Base-by-base conservation (phyloP, 2,113 vertebrate genomes). In the Lampris megalopsis region DNA sequence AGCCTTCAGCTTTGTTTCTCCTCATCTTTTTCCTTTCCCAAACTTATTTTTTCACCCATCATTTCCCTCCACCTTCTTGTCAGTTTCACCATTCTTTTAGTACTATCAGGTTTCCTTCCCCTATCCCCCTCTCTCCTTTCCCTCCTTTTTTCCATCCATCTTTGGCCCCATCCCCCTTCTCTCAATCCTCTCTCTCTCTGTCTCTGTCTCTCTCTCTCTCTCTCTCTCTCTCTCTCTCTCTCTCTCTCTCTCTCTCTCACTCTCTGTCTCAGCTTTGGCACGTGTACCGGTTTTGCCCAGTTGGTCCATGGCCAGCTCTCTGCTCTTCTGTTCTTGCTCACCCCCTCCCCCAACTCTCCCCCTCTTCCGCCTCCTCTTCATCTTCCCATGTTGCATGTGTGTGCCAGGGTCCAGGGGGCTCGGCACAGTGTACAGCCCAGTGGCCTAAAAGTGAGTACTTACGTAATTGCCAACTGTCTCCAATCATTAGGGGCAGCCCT, bases 401-500 rank as follows among this genome's bases (percentile, higher is more conserved):
- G 88, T 90, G 86, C 87, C 87, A 92, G 84, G 87, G 88, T 92
- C 82, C 83, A 81, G 85, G 85, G 84, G 88, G 88, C 91, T 92
- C 54, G 63, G 83, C 84, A 87, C 85, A 79, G 88, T 79, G 80
- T 85, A 80, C 85, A 88, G 88, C 90, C 80, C 88, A 91, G 82
- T 94, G 92, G 90, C 92, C 93, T 93, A 91, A 93, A 91, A 90
- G 92, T 91, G 90, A 86, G 90, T 85, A 81, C 91, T 94, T 94
- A 94, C 87, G 87, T 94, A 94, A 94, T 93, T 90, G 91, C 92
- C 93, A 94, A 94, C 92, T 94, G 94, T 94, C 94, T 93, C 86
- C 86, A 93, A 91, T 93, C 92, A 94, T 94, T 94, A 94, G 91
- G 92, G 92, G 92, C 91, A 93, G 91, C 91, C 91, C 92, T 91